Conservation (phyloP, 2,797 vertebrate genomes). For the Gallinago nigripennis region DNA sequence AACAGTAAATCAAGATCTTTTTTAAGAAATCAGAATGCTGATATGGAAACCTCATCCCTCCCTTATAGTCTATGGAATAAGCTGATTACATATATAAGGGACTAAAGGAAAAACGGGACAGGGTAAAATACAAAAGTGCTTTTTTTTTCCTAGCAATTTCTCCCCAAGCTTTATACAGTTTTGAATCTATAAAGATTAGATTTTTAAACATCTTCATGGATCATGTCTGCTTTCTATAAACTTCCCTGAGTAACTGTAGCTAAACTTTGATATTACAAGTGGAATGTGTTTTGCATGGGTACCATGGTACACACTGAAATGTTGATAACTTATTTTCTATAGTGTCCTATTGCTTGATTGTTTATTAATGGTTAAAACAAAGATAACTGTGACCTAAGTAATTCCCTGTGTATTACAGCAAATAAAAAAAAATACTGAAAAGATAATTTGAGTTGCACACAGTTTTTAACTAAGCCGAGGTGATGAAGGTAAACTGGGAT, state of each 20-base stretch:
- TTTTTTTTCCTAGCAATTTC: neutral
- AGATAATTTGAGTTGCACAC: neutral
- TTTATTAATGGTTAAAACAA: neutral
- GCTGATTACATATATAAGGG: neutral
- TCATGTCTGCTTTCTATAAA: neutral
- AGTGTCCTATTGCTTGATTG: neutral
- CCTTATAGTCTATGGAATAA: neutral
- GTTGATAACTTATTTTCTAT: neutral
- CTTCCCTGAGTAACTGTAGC: neutral
- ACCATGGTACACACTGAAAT: neutral
- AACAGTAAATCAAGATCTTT: neutral
- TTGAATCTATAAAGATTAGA: neutral
- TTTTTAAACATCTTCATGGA: neutral
- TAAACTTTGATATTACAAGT: neutral
- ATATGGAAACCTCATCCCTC: neutral
- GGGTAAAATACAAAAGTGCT: neutral
- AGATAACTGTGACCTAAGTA: neutral
- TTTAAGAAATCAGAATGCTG: neutral
- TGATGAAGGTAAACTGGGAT: neutral
- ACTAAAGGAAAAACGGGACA: neutral
- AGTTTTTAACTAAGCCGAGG: neutral
- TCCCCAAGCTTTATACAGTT: neutral
- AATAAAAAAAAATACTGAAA: neutral
- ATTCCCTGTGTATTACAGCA: neutral
- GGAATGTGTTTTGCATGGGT: neutral